Conservation (phyloP, 92 coral and sea anemone genomes). For the Diadumene lineata region DNA sequence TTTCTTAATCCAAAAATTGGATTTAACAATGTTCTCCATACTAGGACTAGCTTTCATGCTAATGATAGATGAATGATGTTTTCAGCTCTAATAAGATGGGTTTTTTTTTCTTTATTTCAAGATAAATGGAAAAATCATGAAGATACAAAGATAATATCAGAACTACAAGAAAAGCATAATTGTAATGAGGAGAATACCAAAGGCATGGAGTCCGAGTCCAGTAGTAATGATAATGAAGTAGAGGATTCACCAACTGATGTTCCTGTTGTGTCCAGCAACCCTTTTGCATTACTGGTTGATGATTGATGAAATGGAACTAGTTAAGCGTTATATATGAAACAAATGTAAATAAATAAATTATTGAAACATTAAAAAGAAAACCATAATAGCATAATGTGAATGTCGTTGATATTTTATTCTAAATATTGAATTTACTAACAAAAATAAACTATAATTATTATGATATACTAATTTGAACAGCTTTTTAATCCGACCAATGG, state of each 20-base stretch:
- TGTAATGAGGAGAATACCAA: conserved; percentile 44
- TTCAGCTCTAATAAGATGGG: background rate
- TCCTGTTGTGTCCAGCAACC: conserved; percentile 50
- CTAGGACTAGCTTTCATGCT: too few relatives aligned
- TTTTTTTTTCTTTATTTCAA: conserved; percentile 12
- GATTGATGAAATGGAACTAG: too few relatives aligned
- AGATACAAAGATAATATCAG: conserved; percentile 65
- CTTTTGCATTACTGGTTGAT: conserved; percentile 80
- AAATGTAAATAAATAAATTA: too few relatives aligned
- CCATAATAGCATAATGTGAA: too few relatives aligned
- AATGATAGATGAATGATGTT: too few relatives aligned
- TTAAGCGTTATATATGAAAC: too few relatives aligned
- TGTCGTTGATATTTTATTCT: too few relatives aligned
- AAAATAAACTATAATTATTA: background rate
- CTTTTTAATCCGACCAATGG: too few relatives aligned
- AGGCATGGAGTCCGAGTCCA: conserved; percentile 24
- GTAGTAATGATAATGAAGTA: conserved; percentile 40
- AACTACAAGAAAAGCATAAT: conserved; percentile 66
- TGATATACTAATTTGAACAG: too few relatives aligned
- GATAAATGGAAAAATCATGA: conserved; percentile 81
- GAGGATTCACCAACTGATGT: conserved; percentile 36
- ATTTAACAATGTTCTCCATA: too few relatives aligned
- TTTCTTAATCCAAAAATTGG: too few relatives aligned
- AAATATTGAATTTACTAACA: background rate
- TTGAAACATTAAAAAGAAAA: too few relatives aligned